Evolutionary conservation across 2,888 invertebrate genomes (phyloP), one percentile per base, ranked within the genome.

Genomic region (Scelioninae gen. 2): DNA sequence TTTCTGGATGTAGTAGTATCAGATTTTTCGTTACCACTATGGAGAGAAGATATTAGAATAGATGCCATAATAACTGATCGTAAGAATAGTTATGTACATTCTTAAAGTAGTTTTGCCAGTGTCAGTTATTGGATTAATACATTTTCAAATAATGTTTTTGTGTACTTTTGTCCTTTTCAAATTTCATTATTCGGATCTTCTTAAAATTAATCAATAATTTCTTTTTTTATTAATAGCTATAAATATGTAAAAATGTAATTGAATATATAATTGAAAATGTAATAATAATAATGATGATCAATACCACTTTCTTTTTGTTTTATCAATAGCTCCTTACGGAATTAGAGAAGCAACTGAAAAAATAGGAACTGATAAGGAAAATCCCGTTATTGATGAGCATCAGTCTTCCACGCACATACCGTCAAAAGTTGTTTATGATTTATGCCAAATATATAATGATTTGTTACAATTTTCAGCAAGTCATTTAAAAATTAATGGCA

Each of bases 301-400:
- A n/a, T n/a, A n/a, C n/a, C n/a, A n/a, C n/a, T n/a, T n/a, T n/a
- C n/a, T n/a, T n/a, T n/a, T n/a, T n/a, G n/a, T n/a, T n/a, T n/a
- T n/a, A n/a, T n/a, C n/a, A n/a, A n/a, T n/a, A 97, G 98, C 98
- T 16, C 99, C 99, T 0, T 99, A 99, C 87, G 99, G 99, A 25
- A 96, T 99, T 19, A 88, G 99, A 73, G 99, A 99, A 87, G 91
- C 97, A 0, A 94, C 95, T 0, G 95, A 95, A 86, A 93, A 92
- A 84, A 91, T 96, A 43, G 96, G 95, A 22, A 82, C 83, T 4
- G 82, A 79, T 35, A 88, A 89, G 76, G 87, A 88, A 37, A 89
- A 90, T 80, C 91, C 90, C 78, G 88, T 88, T 1, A 89, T 94
- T 9, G 89, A 90, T 4, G 91, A 91, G 19, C 89, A 91, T 74